These are phyloP conservation scores for Onychostoma macrolepis DNA, from an alignment of 2,113 vertebrate genomes.

Conservation along the genomic window DNA sequence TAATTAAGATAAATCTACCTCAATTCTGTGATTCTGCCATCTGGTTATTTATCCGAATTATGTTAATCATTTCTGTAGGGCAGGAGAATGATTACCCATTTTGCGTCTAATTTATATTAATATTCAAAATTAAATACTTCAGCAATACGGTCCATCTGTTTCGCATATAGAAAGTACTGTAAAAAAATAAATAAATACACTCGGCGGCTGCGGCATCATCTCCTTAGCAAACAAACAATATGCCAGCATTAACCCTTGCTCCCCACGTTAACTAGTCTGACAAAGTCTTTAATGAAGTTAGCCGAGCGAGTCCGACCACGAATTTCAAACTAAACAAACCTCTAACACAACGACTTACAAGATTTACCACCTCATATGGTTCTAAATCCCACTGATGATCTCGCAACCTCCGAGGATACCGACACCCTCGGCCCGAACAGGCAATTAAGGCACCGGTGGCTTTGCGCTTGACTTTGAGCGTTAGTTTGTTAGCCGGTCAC, in stretches of 20 bases:
- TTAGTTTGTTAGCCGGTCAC: constrained; percentile 55
- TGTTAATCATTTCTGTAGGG: constrained; percentile 99
- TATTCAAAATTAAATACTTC: constrained; percentile 99
- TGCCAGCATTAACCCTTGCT: constrained; percentile 32
- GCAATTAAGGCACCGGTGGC: constrained; percentile 50
- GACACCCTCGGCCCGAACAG: constrained; percentile 27
- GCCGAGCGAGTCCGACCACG: not conserved
- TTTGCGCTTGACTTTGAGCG: constrained; percentile 57
- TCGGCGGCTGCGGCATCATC: not conserved
- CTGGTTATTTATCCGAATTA: constrained; percentile 99
- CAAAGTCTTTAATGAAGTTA: constrained; percentile 37
- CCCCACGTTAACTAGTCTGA: not conserved
- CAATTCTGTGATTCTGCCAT: constrained; percentile 98
- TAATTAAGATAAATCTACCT: constrained; percentile 99
- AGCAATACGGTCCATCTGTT: constrained; percentile 89
- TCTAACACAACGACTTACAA: constrained; percentile 34
- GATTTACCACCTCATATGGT: not conserved
- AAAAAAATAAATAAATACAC: constrained; percentile 13
- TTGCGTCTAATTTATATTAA: constrained; percentile 98
- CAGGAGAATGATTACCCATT: constrained; percentile 99
- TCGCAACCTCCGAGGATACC: constrained; percentile 24
- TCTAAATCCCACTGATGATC: constrained; percentile 22
- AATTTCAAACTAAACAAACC: constrained; percentile 27
- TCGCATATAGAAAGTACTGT: constrained; percentile 60
- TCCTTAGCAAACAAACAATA: constrained; percentile 42